Percentiles rank a stretch among this genome's conserved stretches.
Evolutionary conservation across 2,797 vertebrate species (phyloP).

Genomic region (Catostomus latipinnis): DNA sequence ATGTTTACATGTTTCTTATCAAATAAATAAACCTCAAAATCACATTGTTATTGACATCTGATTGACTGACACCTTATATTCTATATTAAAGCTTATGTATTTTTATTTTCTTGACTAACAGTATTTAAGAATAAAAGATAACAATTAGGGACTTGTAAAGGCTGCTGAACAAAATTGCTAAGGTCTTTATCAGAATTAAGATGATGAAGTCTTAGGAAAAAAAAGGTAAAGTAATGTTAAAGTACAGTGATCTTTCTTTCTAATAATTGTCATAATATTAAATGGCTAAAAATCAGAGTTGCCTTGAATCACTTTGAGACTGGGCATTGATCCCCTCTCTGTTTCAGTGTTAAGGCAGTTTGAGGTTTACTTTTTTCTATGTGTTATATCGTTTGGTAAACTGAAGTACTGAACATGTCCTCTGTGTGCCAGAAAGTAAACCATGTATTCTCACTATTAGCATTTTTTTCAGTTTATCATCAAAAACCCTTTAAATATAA

Average conservation of each 20-base stretch:
- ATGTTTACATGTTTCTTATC: too few relatives aligned
- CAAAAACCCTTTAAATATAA: slow-evolving; percentile 3
- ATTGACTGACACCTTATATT: neutral
- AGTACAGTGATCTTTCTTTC: neutral
- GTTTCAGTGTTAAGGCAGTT: slow-evolving; percentile 10
- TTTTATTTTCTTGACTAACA: neutral
- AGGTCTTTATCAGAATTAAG: neutral
- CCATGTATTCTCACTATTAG: neutral
- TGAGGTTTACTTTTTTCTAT: slow-evolving; percentile 7
- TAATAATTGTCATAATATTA: slow-evolving; percentile 3
- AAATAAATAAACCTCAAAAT: too few relatives aligned
- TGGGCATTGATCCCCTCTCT: slow-evolving; percentile 22
- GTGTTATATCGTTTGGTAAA: neutral
- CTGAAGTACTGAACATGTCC: neutral
- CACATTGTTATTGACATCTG: neutral
- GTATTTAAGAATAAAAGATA: slow-evolving; percentile 27
- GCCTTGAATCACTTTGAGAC: neutral
- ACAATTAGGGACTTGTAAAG: neutral
- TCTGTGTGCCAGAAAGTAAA: slow-evolving; percentile 7
- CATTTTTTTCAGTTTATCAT: neutral
- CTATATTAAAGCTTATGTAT: neutral
- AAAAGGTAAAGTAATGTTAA: neutral
- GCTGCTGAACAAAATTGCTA: neutral
- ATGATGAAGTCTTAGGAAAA: neutral
- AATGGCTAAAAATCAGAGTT: slow-evolving; percentile 1